phyloP scores from a whole-genome alignment of 2,113 vertebrate genomes.

The Tachysurus fulvidraco region DNA sequence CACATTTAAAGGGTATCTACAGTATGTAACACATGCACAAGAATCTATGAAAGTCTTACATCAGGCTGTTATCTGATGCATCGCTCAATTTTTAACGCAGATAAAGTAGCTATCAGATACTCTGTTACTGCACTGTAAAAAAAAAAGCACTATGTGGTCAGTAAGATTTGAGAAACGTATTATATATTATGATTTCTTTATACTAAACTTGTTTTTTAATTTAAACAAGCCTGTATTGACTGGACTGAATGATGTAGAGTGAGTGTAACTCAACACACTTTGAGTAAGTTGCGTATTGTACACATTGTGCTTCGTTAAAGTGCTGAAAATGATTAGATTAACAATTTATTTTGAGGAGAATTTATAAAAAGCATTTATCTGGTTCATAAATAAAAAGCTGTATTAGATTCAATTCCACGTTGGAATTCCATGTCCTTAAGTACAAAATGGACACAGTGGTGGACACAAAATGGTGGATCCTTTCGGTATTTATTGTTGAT shows the following conservation, averaged over 20 bases:
- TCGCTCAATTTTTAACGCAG: not conserved
- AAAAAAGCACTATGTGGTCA: too few species aligned
- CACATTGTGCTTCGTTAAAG: not conserved
- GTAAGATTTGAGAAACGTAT: too few species aligned
- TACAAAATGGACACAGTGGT: not conserved
- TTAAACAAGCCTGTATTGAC: too few species aligned
- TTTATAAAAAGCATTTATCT: not conserved
- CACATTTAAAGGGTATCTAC: not conserved
- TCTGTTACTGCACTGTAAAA: not conserved
- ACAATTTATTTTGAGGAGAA: not conserved
- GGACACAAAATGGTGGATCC: not conserved
- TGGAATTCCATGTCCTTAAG: not conserved
- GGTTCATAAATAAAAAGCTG: not conserved
- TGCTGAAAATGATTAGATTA: not conserved
- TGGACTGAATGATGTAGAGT: too few species aligned
- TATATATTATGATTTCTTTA: too few species aligned
- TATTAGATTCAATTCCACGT: not conserved
- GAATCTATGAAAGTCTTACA: not conserved
- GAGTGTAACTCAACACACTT: not conserved
- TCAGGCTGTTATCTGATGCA: not conserved
- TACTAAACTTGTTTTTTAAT: too few species aligned
- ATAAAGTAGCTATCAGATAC: too few species aligned
- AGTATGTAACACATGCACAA: not conserved
- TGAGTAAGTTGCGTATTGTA: not conserved
- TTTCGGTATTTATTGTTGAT: too few species aligned